A percentile compares a stretch with the other conserved stretches of the same genome.
Conservation (phyloP, 2,113 vertebrate species). For the Ailurus styani region DNA sequence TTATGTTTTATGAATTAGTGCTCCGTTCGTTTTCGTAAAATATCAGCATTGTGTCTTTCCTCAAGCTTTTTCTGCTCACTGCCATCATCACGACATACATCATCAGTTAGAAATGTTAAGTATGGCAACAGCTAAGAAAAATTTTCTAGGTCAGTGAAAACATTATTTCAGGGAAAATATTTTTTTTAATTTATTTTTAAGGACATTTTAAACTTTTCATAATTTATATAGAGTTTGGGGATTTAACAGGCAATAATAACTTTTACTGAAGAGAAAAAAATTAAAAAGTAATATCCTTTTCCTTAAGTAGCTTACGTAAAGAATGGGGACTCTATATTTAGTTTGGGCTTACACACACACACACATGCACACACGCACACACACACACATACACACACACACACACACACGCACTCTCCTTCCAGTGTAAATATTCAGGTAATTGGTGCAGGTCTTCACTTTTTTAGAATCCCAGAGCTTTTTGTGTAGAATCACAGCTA, state of each 20-base stretch:
- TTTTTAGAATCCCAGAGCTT: slow-evolving; percentile 25
- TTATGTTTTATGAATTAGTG: slow-evolving; percentile 25
- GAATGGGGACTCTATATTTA: slow-evolving; percentile 44
- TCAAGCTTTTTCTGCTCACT: background rate
- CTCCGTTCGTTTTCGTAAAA: slow-evolving; percentile 29
- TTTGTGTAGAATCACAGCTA: background rate
- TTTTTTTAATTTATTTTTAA: slow-evolving; percentile 36
- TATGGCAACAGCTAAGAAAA: slow-evolving; percentile 17
- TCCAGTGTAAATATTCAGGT: background rate
- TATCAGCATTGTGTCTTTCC: background rate
- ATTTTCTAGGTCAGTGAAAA: slow-evolving; percentile 43
- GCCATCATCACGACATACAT: background rate
- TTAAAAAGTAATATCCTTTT: slow-evolving; percentile 42
- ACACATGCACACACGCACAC: background rate
- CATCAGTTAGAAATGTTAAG: slow-evolving; percentile 15
- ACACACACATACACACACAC: background rate
- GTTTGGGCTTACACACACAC: background rate
- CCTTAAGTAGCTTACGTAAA: slow-evolving; percentile 59
- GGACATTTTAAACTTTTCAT: background rate
- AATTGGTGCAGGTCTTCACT: background rate
- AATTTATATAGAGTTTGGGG: slow-evolving; percentile 28
- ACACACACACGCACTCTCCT: background rate
- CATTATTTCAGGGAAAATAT: slow-evolving; percentile 20
- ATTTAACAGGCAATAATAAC: slow-evolving; percentile 18
- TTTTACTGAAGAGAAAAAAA: slow-evolving; percentile 31